Evolutionary conservation across 1,140 invertebrate genomes (phyloP).

Genomic region (Drosophila lini): DNA sequence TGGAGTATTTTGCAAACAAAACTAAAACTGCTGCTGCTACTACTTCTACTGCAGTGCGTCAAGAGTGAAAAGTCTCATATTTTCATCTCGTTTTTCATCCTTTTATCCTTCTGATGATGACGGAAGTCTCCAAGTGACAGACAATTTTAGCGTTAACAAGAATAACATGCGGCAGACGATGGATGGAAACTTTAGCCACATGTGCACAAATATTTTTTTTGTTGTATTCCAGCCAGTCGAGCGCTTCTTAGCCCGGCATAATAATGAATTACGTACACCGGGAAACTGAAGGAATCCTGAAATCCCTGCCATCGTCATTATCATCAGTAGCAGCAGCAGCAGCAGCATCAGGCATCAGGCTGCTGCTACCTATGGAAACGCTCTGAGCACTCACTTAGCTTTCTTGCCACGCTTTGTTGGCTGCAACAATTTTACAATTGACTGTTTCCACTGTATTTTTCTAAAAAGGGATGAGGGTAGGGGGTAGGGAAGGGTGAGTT

Average conservation of each 20-base stretch:
- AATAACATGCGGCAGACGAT: conserved; percentile 37
- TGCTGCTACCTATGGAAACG: conserved; percentile 21
- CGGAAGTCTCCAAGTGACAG: conserved; percentile 73
- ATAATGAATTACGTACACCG: conserved; percentile 69
- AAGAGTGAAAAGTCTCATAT: conserved; percentile 17
- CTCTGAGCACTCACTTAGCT: conserved; percentile 41
- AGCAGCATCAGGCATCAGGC: conserved; percentile 46
- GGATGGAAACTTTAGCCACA: conserved; percentile 60
- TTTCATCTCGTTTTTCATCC: conserved; percentile 23
- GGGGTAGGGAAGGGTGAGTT: neutral
- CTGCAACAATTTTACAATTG: conserved; percentile 79
- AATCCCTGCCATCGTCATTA: conserved; percentile 49
- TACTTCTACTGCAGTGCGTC: neutral
- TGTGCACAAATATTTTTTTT: conserved; percentile 62
- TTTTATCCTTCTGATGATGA: conserved; percentile 47
- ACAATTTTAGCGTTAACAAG: conserved; percentile 73
- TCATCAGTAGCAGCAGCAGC: neutral
- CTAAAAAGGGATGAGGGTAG: conserved; percentile 5
- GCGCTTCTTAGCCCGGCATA: conserved; percentile 40
- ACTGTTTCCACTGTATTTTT: conserved; percentile 56
- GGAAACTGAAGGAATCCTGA: conserved; percentile 19
- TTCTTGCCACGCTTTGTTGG: conserved; percentile 58
- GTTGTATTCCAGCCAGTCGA: conserved; percentile 7
- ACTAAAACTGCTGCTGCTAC: conserved; percentile 1
- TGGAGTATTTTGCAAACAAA: conserved; percentile 13